Base-by-base conservation (phyloP, 2,888 invertebrate species). In the Lumbricus terrestris region DNA sequence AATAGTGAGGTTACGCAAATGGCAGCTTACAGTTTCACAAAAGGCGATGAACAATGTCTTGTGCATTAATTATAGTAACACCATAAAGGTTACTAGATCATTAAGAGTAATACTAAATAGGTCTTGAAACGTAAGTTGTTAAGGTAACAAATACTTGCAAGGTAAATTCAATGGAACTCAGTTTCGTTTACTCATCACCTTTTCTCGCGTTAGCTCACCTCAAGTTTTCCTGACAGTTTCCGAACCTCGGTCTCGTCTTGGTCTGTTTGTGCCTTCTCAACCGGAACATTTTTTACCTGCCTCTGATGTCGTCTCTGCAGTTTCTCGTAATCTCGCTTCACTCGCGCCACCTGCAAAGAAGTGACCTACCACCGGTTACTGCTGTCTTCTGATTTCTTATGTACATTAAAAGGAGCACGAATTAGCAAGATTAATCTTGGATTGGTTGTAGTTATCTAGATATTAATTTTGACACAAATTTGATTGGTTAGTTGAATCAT, bases 251-350 rank as follows among this genome's bases (percentile, higher is more conserved):
- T 82, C 8, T 88, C 29, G 1, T 88, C 90, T 42, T 91, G 82
- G 35, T 92, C 91, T 37, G 90, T 90, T 82, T 38, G 88, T 20
- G 89, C 54, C 15, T 88, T 88, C 33, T 92, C 90, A 42, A 90
- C 90, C 3, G 91, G 37, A 5, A 16, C 85, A 33, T 35, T 85
- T 85, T 37, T 37, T 2, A 89, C 13, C 37, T 90, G 85, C 34
- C 88, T 37, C 29, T 89, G 35, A 90, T 94, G 93, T 54, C 93
- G 92, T 90, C 93, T 93, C 82, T 93, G 93, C 11, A 93, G 91
- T 88, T 93, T 92, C 90, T 94, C 94, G 91, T 94, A 94, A 85
- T 94, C 94, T 88, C 92, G 92, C 89, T 93, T 93, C 69, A 94
- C 91, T 82, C 93, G 93, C 88, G 93, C 92, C 15, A 93, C 93